Evolutionary conservation across 2,113 vertebrate genomes (phyloP).

Genomic region (Channa maculata): DNA sequence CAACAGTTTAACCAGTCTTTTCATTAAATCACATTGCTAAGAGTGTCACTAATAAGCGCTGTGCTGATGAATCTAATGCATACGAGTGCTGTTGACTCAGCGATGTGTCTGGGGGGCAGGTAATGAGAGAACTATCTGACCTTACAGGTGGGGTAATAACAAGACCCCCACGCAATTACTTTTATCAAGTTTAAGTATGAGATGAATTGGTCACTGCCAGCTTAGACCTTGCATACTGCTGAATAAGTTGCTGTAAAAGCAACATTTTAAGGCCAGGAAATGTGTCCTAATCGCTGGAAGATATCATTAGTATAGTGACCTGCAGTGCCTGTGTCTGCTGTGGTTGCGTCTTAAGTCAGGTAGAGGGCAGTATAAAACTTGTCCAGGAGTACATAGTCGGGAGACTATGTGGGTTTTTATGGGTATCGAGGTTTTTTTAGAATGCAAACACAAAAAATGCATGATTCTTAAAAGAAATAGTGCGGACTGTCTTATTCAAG

Average conservation of each 20-base stretch:
- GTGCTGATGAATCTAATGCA: conserved; percentile 52
- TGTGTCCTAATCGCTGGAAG: not conserved
- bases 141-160: conserved; percentile 27
- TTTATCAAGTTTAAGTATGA: too few species aligned
- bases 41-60: conserved; percentile 16
- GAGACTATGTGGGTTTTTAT: conserved; percentile 5
- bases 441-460: conserved; percentile 11
- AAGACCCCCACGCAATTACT: not conserved
- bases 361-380: conserved; percentile 73
- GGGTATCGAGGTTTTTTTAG: conserved; percentile 3
- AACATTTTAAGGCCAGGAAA: not conserved
- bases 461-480: conserved; percentile 35
- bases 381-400: not conserved
- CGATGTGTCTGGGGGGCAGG: conserved; percentile 26
- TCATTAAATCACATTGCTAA: conserved; percentile 35
- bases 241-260: not conserved
- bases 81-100: conserved; percentile 28
- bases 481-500: conserved; percentile 11
- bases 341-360: conserved; percentile 23
- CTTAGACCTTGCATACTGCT: too few species aligned
- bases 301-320: not conserved
- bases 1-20: conserved; percentile 18
- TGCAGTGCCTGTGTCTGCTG: conserved; percentile 1
- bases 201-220: too few species aligned
- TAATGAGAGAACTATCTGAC: conserved; percentile 21